Evolutionary conservation across 2,113 vertebrate genomes (phyloP).

Genomic region (Anser brachyrhynchus): DNA sequence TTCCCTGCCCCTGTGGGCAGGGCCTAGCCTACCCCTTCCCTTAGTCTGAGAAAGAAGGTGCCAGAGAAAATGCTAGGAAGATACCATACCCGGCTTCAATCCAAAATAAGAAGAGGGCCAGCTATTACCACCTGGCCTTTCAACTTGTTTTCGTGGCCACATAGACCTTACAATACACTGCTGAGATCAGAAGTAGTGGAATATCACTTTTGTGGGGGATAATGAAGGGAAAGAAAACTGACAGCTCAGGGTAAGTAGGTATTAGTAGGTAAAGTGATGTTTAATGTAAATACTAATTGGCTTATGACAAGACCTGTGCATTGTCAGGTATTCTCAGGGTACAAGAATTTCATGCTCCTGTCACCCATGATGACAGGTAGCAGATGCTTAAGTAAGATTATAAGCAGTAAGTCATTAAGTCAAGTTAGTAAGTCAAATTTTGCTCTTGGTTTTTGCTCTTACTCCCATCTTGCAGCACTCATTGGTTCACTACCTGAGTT

Average conservation of each 20-base stretch:
- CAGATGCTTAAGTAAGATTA: background rate
- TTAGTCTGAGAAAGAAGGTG: accelerated
- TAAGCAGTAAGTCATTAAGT: background rate
- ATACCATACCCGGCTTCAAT: too few relatives aligned
- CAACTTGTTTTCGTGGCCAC: background rate
- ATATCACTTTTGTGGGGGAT: background rate
- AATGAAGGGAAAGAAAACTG: background rate
- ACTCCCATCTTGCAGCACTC: background rate
- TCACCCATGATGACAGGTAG: background rate
- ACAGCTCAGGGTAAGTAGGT: background rate
- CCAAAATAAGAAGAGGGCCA: background rate
- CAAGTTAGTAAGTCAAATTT: background rate
- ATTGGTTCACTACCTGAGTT: background rate
- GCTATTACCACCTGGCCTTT: background rate
- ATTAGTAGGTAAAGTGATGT: background rate
- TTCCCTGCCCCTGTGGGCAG: background rate
- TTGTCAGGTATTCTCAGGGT: background rate
- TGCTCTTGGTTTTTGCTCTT: background rate
- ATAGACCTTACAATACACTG: background rate
- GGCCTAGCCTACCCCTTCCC: background rate
- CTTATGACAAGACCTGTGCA: background rate
- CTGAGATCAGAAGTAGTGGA: background rate
- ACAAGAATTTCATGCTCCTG: background rate
- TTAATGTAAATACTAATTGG: background rate
- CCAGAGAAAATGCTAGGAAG: background rate